These are phyloP conservation scores for Mormoops blainvillei DNA, from an alignment of 2,113 vertebrate genomes.

Conservation along the genomic window DNA sequence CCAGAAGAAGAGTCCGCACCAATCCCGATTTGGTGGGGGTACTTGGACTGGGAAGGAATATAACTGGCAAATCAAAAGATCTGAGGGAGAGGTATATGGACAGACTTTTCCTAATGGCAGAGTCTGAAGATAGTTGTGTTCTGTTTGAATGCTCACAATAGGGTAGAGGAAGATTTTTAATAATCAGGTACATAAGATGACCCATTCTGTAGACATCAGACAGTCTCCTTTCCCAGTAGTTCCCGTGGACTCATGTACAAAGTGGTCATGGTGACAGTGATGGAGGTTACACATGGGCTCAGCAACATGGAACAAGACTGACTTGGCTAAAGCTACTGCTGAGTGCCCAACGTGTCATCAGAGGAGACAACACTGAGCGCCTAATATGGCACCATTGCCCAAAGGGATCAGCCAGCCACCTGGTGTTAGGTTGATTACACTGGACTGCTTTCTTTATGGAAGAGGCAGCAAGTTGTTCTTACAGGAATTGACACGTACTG, in stretches of 20 bases:
- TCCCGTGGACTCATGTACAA: not conserved
- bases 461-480: not conserved
- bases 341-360: not conserved
- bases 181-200: not conserved
- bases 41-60: not conserved
- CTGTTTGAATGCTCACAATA: not conserved
- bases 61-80: not conserved
- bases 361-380: not conserved
- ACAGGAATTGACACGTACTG: not conserved
- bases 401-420: not conserved
- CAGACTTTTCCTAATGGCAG: too few relatives aligned
- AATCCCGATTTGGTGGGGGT: not conserved
- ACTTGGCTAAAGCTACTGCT: not conserved
- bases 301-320: not conserved
- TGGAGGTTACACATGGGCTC: not conserved
- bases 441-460: not conserved
- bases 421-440: not conserved
- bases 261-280: not conserved
- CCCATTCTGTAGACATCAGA: not conserved
- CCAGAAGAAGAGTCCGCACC: not conserved
- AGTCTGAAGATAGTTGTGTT: not conserved
- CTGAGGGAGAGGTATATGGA: not conserved
- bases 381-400: accelerated
- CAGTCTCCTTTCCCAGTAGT: too few relatives aligned
- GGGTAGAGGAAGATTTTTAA: not conserved